A percentile compares a stretch with the other conserved stretches of the same genome.
These are phyloP conservation scores for Rachycentron canadum DNA, from an alignment of 2,797 vertebrate genomes.

Conservation along the genomic window DNA sequence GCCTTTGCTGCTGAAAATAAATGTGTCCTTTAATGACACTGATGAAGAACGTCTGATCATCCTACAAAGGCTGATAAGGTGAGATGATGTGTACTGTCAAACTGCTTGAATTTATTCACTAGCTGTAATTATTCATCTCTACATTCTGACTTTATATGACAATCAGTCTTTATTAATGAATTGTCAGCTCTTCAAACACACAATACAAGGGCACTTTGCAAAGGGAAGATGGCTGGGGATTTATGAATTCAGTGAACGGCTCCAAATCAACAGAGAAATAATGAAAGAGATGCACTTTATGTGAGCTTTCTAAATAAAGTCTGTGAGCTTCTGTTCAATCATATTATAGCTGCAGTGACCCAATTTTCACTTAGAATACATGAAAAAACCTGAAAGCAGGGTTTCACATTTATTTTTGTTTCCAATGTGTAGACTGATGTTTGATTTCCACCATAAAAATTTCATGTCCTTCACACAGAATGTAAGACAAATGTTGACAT, in stretches of 20 bases:
- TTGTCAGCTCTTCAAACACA: conserved; percentile 13
- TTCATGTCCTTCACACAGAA: conserved; percentile 46
- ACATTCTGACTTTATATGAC: conserved; percentile 2
- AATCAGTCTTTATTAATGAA: conserved; percentile 29
- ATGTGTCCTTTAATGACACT: conserved; percentile 30
- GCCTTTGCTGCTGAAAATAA: conserved; percentile 32
- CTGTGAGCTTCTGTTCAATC: conserved; percentile 28
- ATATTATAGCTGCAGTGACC: conserved; percentile 31
- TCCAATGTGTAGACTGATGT: conserved; percentile 50
- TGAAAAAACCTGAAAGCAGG: conserved; percentile 29
- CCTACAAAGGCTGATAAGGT: conserved; percentile 8
- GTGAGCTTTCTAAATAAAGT: conserved; percentile 41
- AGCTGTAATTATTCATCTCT: conserved; percentile 22
- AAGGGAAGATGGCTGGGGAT: conserved; percentile 20
- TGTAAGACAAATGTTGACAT: conserved; percentile 69
- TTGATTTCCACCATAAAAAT: conserved; percentile 67
- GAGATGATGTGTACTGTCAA: conserved; percentile 1
- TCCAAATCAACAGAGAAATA: conserved; percentile 37
- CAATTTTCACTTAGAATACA: conserved; percentile 41
- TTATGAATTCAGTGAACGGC: conserved; percentile 30
- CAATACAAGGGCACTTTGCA: conserved; percentile 17
- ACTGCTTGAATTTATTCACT: neutral
- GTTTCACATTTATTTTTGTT: conserved; percentile 49
- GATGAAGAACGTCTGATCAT: conserved; percentile 33
- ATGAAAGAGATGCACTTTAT: conserved; percentile 20